phyloP scores from a whole-genome alignment of 2,113 vertebrate species.

The Pristiophorus japonicus region DNA sequence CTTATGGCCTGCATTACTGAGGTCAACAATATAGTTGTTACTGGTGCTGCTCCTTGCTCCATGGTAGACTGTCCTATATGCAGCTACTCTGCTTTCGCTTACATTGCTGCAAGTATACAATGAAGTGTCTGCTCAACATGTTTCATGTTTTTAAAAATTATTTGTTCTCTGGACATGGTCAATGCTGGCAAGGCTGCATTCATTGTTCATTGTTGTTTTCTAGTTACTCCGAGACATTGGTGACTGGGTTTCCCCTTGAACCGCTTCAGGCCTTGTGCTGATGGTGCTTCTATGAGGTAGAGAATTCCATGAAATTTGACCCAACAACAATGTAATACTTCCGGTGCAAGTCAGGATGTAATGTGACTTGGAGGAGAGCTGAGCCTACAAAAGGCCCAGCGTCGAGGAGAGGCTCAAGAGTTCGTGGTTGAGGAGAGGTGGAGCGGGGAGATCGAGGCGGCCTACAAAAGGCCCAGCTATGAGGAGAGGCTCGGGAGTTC shows the following conservation, averaged over 20 bases:
- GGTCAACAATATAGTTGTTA: neutral
- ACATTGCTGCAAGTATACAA: neutral
- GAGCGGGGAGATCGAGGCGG: no score
- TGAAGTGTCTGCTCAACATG: neutral
- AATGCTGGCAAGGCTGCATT: neutral
- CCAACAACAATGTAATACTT: no score
- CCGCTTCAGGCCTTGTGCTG: neutral
- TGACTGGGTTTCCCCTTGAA: neutral
- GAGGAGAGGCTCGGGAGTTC: no score
- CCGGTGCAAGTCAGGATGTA: no score
- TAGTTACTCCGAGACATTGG: neutral
- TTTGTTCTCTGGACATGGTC: neutral
- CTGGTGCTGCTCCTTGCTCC: neutral
- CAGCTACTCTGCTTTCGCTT: neutral
- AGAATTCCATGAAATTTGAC: neutral
- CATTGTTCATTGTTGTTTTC: neutral
- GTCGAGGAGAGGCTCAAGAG: no score
- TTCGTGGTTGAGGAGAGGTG: no score
- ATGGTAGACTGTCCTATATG: neutral
- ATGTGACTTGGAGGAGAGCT: no score
- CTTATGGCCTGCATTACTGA: neutral
- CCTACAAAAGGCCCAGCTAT: no score
- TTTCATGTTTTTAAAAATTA: neutral
- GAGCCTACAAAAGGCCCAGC: no score
- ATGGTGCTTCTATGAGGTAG: neutral